Conservation (phyloP, 1,140 invertebrate species). For the Potamilus streckersoni region DNA sequence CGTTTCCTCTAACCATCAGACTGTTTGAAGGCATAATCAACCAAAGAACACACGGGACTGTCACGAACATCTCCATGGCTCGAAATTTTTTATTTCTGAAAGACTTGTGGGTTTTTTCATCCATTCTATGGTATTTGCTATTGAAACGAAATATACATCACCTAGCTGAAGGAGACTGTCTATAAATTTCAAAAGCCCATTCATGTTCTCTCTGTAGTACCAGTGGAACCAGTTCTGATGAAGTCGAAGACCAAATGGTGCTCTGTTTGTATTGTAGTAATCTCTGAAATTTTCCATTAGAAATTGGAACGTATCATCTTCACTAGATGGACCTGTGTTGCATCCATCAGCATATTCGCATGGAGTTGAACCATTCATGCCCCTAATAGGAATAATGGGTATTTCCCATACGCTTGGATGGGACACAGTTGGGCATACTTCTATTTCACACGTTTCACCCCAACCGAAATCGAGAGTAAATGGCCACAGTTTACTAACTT, state of each 20-base stretch:
- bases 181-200: conserved; percentile 45
- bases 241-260: conserved; percentile 49
- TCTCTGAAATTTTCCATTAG: conserved; percentile 46
- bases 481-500: conserved; percentile 35
- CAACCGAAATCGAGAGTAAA: conserved; percentile 48
- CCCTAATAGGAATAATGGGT: conserved; percentile 37
- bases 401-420: conserved; percentile 49
- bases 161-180: conserved; percentile 29
- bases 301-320: conserved; percentile 35
- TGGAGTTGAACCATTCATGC: conserved; percentile 5
- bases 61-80: conserved; percentile 32
- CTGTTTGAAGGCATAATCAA: too few relatives aligned
- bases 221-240: conserved; percentile 51
- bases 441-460: conserved; percentile 27
- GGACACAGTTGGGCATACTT: conserved; percentile 28
- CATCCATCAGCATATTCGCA: conserved; percentile 41
- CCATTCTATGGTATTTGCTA: conserved; percentile 41
- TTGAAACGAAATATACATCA: conserved; percentile 45
- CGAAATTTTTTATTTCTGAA: conserved; percentile 24
- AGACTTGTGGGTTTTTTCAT: conserved; percentile 35
- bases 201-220: conserved; percentile 37
- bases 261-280: conserved; percentile 41
- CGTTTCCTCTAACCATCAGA: too few relatives aligned
- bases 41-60: too few relatives aligned
- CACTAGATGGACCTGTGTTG: conserved; percentile 7